A percentile compares a stretch with the other conserved stretches of the same genome.
These are phyloP conservation scores for Setipinna tenuifilis DNA, from an alignment of 2,797 vertebrate genomes.

Conservation along the genomic window DNA sequence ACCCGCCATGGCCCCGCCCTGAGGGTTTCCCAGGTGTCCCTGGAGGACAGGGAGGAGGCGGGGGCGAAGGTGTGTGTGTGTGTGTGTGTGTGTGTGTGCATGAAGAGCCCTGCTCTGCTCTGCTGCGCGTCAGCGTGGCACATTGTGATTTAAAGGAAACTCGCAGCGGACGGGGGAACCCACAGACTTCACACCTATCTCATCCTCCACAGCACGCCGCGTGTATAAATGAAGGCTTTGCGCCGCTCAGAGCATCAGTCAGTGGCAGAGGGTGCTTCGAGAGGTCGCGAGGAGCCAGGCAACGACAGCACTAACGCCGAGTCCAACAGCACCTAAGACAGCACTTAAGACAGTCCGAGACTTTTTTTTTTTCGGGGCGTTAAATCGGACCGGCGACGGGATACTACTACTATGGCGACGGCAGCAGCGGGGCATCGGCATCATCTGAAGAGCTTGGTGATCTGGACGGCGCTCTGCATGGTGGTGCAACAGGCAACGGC, in stretches of 20 bases:
- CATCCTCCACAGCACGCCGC: not conserved
- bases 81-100: no score
- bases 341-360: no score
- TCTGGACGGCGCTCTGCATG: not conserved
- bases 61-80: not conserved
- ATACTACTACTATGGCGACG: not conserved
- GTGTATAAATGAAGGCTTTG: conserved; percentile 50
- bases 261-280: conserved; percentile 28
- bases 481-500: not conserved
- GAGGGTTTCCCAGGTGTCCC: conserved; percentile 42
- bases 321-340: no score
- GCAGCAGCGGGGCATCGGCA: not conserved
- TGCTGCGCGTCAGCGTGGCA: conserved; percentile 37
- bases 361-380: not conserved
- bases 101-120: no score
- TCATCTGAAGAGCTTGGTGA: not conserved
- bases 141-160: conserved; percentile 63
- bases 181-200: conserved; percentile 60
- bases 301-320: not conserved
- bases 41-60: conserved; percentile 28
- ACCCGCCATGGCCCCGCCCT: conserved; percentile 43
- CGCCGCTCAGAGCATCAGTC: conserved; percentile 37
- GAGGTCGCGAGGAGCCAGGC: not conserved
- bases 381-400: not conserved
- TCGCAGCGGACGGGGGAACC: conserved; percentile 39